Evolutionary conservation across 2,113 vertebrate species (phyloP).

Genomic region (Chunga burmeisteri): DNA sequence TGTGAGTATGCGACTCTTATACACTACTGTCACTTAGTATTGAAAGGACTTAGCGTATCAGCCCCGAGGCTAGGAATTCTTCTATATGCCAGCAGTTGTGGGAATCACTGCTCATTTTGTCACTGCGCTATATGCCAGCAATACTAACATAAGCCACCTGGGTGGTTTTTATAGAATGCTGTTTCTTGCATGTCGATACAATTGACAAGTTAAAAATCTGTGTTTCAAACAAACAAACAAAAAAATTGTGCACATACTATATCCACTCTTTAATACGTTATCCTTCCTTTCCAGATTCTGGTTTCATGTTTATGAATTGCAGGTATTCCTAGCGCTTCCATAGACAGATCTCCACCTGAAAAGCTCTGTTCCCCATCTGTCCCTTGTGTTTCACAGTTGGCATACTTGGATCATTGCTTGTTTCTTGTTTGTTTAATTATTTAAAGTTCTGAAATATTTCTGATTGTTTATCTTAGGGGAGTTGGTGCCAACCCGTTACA

Average conservation of each 20-base stretch:
- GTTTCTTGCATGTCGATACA: not conserved
- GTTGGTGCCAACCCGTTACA: not conserved
- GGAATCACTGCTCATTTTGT: not conserved
- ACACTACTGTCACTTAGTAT: not conserved
- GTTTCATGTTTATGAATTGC: not conserved
- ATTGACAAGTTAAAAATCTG: not conserved
- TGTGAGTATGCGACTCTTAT: not conserved
- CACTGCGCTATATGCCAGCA: not conserved
- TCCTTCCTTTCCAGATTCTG: not conserved
- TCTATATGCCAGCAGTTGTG: not conserved
- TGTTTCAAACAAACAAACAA: not conserved
- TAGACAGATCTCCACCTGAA: not conserved
- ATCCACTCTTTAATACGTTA: not conserved
- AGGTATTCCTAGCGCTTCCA: not conserved
- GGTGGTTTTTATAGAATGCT: not conserved
- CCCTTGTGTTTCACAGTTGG: not conserved
- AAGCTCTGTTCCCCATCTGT: not conserved
- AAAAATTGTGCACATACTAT: not conserved
- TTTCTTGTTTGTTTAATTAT: constrained; percentile 11
- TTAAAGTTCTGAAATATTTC: constrained; percentile 9
- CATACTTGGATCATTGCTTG: not conserved
- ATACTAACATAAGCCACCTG: not conserved
- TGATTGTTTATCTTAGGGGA: not conserved
- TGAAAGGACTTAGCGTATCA: not conserved
- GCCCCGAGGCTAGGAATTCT: constrained; percentile 9